Evolutionary conservation across 2,113 vertebrate genomes (phyloP), one percentile per base, ranked within the genome.

Genomic region (Ictalurus furcatus): DNA sequence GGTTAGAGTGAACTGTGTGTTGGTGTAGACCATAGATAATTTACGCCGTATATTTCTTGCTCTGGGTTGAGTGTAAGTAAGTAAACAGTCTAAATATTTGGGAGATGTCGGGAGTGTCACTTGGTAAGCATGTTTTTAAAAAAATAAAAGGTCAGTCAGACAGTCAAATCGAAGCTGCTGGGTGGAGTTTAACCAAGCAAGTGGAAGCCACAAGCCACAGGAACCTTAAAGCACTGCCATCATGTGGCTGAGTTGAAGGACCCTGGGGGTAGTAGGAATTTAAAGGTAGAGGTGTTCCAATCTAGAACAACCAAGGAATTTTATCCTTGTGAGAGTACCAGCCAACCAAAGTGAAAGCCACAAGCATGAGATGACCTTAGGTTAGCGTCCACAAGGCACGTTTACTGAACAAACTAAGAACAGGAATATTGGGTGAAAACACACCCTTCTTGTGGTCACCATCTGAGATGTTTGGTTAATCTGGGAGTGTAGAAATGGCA

Each of bases 341-440:
- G 52, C 48, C 48, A 76, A n/a, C 40, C 56, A 86, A 87, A 86
- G 88, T 59, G 63, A 88, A 85, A 61, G 81, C 54, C 69, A 61
- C 84, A 90, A 92, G 85, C 91, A 91, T 88, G 85, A 92, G 90
- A 74, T 88, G 87, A 83, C 63, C 88, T 11, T 82, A 13, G 80
- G 12, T 63, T 84, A 84, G 81, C 21, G 85, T 92, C 88, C 86
- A 89, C 86, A 81, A 92, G 84, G 90, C 90, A 91, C 82, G 83
- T 56, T 37, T 40, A 88, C 88, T 88, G 87, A 85, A 91, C 84
- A 71, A 89, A 83, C 71, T 91, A 87, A 76, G 92, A 94, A 94
- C 92, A 93, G 93, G 92, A 93, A 92, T 89, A 93, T 93, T 93
- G 94, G 93, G 93, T 93, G 93, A 93, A 95, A 95, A 94, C 94